Conservation (phyloP, 1,140 invertebrate genomes). For the Lordiphosa collinella region DNA sequence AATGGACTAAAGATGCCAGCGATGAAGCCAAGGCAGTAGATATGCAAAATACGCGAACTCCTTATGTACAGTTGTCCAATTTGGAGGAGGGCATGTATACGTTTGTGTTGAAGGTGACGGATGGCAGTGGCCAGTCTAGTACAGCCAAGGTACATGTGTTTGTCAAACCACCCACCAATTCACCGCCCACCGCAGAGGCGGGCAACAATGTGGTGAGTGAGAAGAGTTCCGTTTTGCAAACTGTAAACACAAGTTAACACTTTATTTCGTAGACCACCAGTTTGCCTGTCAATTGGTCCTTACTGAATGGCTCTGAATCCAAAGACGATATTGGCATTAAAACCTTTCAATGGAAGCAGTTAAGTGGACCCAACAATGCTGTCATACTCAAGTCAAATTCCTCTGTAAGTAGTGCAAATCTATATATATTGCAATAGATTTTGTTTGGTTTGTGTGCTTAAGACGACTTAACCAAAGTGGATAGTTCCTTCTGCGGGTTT, state of each 20-base stretch:
- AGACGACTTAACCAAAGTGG: too few species aligned
- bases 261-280: slow-evolving; percentile 84
- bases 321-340: slow-evolving; percentile 92
- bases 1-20: slow-evolving; percentile 94
- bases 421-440: too few species aligned
- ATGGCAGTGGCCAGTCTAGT: slow-evolving; percentile 91
- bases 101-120: slow-evolving; percentile 95
- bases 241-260: too few species aligned
- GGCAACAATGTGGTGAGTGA: slow-evolving; percentile 80
- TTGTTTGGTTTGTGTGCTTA: too few species aligned
- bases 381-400: slow-evolving; percentile 78
- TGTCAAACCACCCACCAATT: slow-evolving; percentile 93
- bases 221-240: too few species aligned
- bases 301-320: slow-evolving; percentile 89
- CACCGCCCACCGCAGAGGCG: slow-evolving; percentile 87
- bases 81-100: slow-evolving; percentile 96
- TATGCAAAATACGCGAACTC: slow-evolving; percentile 95
- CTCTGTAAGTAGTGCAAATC: slow-evolving; percentile 74
- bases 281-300: slow-evolving; percentile 88
- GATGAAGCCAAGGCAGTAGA: slow-evolving; percentile 92
- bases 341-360: slow-evolving; percentile 90
- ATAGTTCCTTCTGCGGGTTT: too few species aligned
- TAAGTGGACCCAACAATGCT: slow-evolving; percentile 84
- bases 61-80: slow-evolving; percentile 89
- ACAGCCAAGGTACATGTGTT: slow-evolving; percentile 94